Percentiles rank a stretch among this genome's conserved stretches.
phyloP scores from a whole-genome alignment of 2,797 vertebrate species.

The Clarias fuscus region DNA sequence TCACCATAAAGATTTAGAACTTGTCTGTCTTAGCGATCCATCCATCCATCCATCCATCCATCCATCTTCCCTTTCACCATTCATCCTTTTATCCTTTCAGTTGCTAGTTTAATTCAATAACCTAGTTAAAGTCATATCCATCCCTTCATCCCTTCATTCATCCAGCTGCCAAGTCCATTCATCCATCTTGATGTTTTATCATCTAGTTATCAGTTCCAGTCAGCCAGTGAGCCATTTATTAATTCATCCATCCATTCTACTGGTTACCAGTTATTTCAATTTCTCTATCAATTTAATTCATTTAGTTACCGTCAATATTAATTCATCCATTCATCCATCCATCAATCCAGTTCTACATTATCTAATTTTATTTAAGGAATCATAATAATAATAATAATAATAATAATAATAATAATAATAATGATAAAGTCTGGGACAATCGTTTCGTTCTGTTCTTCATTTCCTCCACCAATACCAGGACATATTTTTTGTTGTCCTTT shows the following conservation, averaged over 20 bases:
- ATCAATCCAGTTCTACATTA: not conserved
- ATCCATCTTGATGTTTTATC: too few species aligned
- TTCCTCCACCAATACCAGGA: not conserved
- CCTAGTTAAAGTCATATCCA: too few species aligned
- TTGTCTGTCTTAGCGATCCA: not conserved
- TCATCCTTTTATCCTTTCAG: not conserved
- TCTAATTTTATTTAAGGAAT: not conserved
- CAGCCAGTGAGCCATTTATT: not conserved
- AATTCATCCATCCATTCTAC: not conserved
- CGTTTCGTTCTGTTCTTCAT: not conserved
- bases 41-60: not conserved
- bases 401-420: not conserved
- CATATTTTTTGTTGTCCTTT: not conserved
- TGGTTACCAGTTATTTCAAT: not conserved
- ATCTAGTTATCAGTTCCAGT: not conserved
- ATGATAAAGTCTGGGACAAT: not conserved
- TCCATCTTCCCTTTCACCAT: not conserved
- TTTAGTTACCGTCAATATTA: not conserved
- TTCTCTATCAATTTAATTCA: not conserved
- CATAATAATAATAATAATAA: constrained; percentile 18
- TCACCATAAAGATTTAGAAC: too few species aligned
- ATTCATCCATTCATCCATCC: not conserved
- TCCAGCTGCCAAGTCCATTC: not conserved
- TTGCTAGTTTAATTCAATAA: not conserved
- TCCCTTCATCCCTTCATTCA: not conserved